These are phyloP conservation scores for Amaurobius ferox DNA, from an alignment of 2,888 invertebrate genomes.

Conservation along the genomic window DNA sequence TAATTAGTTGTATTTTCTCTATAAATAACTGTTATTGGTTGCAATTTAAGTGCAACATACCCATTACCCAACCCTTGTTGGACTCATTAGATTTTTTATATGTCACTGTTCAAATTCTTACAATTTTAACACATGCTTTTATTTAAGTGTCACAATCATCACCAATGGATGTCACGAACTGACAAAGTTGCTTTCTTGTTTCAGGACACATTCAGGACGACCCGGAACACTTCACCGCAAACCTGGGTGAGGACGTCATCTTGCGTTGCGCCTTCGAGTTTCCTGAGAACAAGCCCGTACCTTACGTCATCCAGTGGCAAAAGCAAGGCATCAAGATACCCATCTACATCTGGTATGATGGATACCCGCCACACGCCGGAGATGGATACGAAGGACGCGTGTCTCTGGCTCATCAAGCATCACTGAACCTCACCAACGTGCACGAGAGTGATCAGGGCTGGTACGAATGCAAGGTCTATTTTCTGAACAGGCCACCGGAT, in stretches of 20 bases:
- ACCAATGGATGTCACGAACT: too few species aligned
- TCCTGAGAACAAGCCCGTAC: constrained; percentile 84
- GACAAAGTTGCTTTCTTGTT: too few species aligned
- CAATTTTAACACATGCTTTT: too few species aligned
- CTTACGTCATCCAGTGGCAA: constrained; percentile 99
- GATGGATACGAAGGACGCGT: constrained; percentile 95
- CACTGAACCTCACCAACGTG: constrained; percentile 96
- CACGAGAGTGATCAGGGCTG: constrained; percentile 96
- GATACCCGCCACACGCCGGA: constrained; percentile 96
- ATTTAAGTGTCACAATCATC: too few species aligned
- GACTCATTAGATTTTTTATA: too few species aligned
- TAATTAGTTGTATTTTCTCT: too few species aligned
- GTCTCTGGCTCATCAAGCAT: constrained; percentile 91
- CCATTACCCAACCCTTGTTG: too few species aligned
- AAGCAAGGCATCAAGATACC: constrained; percentile 97
- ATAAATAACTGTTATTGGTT: too few species aligned
- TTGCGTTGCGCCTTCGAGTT: constrained; percentile 99
- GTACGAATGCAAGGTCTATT: constrained; percentile 96
- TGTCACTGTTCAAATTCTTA: too few species aligned
- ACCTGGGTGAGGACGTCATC: constrained; percentile 95
- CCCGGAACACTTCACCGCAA: constrained; percentile 83
- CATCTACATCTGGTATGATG: constrained; percentile 98
- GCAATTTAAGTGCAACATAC: too few species aligned
- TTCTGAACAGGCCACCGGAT: constrained; percentile 78
- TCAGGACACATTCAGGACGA: constrained; percentile 49